These are phyloP conservation scores for Peromyscus polionotus DNA, from an alignment of 2,113 vertebrate genomes.

Conservation along the genomic window DNA sequence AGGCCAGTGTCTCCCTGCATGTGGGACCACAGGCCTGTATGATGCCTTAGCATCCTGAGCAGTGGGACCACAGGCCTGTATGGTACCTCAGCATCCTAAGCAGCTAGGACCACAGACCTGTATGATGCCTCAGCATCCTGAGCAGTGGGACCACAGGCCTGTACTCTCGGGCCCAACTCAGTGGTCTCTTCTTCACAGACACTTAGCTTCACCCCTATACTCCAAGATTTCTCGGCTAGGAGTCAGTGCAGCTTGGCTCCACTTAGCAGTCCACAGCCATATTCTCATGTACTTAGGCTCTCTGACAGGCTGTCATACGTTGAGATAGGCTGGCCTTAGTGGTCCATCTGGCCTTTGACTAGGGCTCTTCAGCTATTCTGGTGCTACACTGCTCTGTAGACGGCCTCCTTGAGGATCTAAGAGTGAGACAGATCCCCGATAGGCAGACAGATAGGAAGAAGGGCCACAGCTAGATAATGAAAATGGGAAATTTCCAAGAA, in stretches of 20 bases:
- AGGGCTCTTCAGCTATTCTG: neutral
- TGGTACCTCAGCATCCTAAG: too few relatives aligned
- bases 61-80: neutral
- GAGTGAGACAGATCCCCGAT: neutral
- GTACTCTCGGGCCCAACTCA: neutral
- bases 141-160: neutral
- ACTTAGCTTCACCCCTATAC: neutral
- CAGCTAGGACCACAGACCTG: too few relatives aligned
- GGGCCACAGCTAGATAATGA: neutral
- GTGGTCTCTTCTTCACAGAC: neutral
- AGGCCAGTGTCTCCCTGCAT: neutral
- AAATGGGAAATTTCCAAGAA: neutral
- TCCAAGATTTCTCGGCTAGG: neutral
- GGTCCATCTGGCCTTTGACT: neutral
- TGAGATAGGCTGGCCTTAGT: neutral
- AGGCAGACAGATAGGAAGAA: neutral
- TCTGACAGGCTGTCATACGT: neutral
- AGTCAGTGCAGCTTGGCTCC: neutral
- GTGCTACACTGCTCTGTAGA: neutral
- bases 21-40: neutral
- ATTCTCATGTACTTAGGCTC: neutral
- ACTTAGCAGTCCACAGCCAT: neutral
- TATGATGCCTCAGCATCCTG: neutral
- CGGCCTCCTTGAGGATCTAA: neutral
- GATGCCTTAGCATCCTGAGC: neutral